These are phyloP conservation scores for Manis javanica DNA, from an alignment of 2,797 vertebrate genomes.

Conservation along the genomic window DNA sequence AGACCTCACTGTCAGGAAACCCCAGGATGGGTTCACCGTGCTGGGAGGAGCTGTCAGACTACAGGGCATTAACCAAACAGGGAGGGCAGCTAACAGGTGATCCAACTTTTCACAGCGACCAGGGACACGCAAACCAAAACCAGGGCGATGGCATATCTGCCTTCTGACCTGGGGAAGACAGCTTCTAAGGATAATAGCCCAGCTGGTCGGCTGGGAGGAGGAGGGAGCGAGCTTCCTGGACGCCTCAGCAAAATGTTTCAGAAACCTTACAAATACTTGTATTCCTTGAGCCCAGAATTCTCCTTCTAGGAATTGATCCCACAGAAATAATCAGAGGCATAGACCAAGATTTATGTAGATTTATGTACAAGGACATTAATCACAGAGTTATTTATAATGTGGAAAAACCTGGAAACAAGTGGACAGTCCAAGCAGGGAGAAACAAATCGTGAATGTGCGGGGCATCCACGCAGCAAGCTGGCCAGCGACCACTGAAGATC, in stretches of 20 bases:
- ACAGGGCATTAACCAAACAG: rapidly evolving
- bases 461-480: neutral
- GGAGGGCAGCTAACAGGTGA: no score
- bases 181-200: rapidly evolving
- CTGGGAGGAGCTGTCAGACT: neutral
- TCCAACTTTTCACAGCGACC: no score
- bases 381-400: neutral
- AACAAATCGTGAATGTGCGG: neutral
- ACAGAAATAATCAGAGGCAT: neutral
- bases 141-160: rapidly evolving
- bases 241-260: rapidly evolving
- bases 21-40: rapidly evolving
- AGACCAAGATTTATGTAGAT: neutral
- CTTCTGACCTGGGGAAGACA: rapidly evolving
- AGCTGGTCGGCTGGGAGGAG: rapidly evolving
- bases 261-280: rapidly evolving
- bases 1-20: neutral
- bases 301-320: neutral
- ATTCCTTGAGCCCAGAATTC: neutral
- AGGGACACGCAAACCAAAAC: neutral
- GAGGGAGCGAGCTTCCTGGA: neutral
- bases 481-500: neutral
- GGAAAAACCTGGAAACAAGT: neutral
- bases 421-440: neutral
- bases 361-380: neutral